Percentiles rank a stretch among this genome's conserved stretches.
These are phyloP conservation scores for Calosoma granatense DNA, from an alignment of 1,140 invertebrate species.

Conservation along the genomic window DNA sequence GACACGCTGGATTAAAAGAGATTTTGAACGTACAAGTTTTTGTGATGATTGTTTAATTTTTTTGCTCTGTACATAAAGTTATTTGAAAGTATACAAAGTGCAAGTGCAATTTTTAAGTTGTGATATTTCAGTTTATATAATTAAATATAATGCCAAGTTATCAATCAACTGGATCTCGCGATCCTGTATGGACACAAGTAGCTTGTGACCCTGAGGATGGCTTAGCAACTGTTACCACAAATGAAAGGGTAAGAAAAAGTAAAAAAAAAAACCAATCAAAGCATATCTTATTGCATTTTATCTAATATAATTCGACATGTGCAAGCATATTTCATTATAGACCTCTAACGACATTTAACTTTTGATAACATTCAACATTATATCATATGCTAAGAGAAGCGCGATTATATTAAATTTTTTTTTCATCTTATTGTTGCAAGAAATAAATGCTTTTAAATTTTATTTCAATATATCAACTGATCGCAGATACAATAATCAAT, in stretches of 20 bases:
- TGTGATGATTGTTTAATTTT: too few relatives aligned
- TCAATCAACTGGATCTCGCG: constrained; percentile 16
- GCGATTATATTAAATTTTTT: too few relatives aligned
- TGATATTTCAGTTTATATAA: not conserved
- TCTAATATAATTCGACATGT: not conserved
- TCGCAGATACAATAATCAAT: too few relatives aligned
- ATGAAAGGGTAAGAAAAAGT: not conserved
- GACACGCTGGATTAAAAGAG: not conserved
- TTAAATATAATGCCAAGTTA: constrained; percentile 8
- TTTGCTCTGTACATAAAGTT: not conserved
- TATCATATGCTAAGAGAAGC: too few relatives aligned
- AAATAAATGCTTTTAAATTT: not conserved
- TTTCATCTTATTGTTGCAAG: not conserved
- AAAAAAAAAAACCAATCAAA: not conserved
- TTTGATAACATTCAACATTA: too few relatives aligned
- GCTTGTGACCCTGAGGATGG: constrained; percentile 19
- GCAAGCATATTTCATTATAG: too few relatives aligned
- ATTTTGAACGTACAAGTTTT: too few relatives aligned
- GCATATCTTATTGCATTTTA: not conserved
- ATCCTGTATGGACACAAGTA: constrained; percentile 22
- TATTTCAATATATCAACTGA: not conserved
- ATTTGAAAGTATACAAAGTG: too few relatives aligned
- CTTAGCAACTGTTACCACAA: constrained; percentile 6
- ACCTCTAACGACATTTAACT: too few relatives aligned
- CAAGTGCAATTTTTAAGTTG: not conserved